Evolutionary conservation across 2,888 invertebrate species (phyloP).

Genomic region (Dyspetes luteomarginatus): DNA sequence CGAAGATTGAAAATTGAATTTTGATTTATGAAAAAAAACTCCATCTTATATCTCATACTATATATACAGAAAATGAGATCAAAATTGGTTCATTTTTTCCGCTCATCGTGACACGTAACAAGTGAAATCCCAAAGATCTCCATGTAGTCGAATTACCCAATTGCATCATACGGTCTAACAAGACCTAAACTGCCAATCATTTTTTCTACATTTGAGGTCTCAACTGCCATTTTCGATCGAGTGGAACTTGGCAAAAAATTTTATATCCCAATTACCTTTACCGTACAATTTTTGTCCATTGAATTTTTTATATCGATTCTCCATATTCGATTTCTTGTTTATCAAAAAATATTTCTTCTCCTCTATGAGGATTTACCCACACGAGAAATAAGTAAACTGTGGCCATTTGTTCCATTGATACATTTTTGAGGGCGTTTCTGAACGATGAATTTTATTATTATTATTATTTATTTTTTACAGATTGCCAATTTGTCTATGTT

Average conservation of each 20-base stretch:
- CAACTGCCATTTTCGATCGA: neutral
- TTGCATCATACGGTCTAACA: conserved; percentile 44
- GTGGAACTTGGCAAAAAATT: conserved; percentile 1
- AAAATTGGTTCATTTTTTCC: conserved; percentile 19
- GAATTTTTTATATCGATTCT: neutral
- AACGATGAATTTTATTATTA: too few species aligned
- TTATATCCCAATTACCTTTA: conserved; percentile 21
- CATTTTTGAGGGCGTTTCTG: too few species aligned
- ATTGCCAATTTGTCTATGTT: neutral
- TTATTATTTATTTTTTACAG: neutral
- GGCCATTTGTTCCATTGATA: neutral
- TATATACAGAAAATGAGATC: neutral
- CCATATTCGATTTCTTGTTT: neutral
- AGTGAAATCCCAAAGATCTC: neutral
- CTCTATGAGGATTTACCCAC: neutral
- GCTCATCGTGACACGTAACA: neutral
- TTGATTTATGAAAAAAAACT: too few species aligned
- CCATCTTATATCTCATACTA: too few species aligned
- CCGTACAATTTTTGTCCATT: too few species aligned
- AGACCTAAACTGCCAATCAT: conserved; percentile 48
- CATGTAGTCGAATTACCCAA: conserved; percentile 1
- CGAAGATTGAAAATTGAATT: too few species aligned
- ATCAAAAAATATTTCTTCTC: too few species aligned
- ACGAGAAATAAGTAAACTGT: neutral
- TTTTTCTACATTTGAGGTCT: conserved; percentile 11